Conservation (phyloP, 2,888 invertebrate species). For the Emmelina monodactyla region DNA sequence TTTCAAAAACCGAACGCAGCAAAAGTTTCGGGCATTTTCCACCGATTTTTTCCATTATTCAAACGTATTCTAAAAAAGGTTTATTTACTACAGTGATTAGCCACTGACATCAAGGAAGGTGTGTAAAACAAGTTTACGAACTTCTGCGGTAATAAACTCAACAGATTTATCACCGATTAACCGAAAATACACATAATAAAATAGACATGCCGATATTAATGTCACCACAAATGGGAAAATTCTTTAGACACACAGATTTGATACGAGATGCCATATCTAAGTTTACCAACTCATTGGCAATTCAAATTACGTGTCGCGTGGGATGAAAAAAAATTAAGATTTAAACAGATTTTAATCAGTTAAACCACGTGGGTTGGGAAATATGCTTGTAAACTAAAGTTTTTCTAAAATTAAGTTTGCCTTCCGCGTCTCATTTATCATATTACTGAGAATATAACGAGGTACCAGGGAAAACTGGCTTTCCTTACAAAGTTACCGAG, state of each 20-base stretch:
- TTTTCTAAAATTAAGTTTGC: constrained; percentile 18
- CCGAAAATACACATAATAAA: constrained; percentile 45
- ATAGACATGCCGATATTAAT: constrained; percentile 37
- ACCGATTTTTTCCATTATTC: no score
- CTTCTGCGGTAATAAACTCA: constrained; percentile 36
- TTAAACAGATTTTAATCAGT: constrained; percentile 54
- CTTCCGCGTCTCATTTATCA: constrained; percentile 35
- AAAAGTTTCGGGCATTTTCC: no score
- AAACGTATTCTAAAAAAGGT: no score
- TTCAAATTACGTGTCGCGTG: constrained; percentile 47
- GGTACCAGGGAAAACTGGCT: constrained; percentile 24
- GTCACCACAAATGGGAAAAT: constrained; percentile 45
- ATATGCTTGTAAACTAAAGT: constrained; percentile 41
- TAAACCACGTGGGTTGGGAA: constrained; percentile 44
- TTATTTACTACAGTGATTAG: no score
- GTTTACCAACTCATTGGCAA: constrained; percentile 27
- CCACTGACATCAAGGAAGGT: no score
- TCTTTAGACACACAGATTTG: constrained; percentile 29
- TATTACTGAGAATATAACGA: constrained; percentile 34
- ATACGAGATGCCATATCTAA: background rate
- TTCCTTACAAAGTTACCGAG: constrained; percentile 21
- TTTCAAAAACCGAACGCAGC: no score
- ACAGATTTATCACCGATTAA: constrained; percentile 36
- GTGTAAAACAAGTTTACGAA: constrained; percentile 41
- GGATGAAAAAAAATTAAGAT: constrained; percentile 47